Evolutionary conservation across 2,888 invertebrate genomes (phyloP), one percentile per base, ranked within the genome.

Genomic region (Rutpela maculata): DNA sequence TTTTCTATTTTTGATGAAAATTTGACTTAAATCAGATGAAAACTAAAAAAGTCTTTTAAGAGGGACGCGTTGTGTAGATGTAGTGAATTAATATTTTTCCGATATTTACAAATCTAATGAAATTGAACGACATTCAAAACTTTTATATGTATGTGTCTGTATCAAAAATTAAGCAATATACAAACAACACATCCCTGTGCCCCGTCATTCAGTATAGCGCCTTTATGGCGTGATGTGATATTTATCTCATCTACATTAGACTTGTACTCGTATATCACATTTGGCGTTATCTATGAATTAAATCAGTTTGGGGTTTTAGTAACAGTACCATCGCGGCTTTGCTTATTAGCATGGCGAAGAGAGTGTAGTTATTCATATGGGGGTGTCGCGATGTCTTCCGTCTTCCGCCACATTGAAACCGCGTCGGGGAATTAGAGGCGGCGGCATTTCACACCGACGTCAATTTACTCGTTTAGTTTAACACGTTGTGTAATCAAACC

Each of bases 401-500:
- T 77, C 79, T 79, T 79, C 79, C 76, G 76, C 76, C 79, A 71
- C 72, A 75, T 73, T 43, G 74, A 74, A 68, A 62, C 74, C 74
- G 69, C 75, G 75, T 35, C 71, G 75, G 76, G 79, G 74, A 78
- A 77, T 79, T 76, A 74, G 76, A 62, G 69, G 77, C 74, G 38
- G 60, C 66, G 60, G 65, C 76, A 72, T 77, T 79, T 79, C 79
- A 76, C 80, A 80, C 77, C 80, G 75, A 72, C 78, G 79, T 79
- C 79, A 80, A 81, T 82, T 83, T 82, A 83, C 80, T 77, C 79
- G 77, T 83, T 82, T 78, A 82, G 76, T 77, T 78, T 80, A 81
- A 82, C 82, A 80, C 79, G 80, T 81, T 78, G 81, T 81, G 77
- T 81, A 82, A 82, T 83, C 82, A 83, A 82, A 82, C 82, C 82